These are phyloP conservation scores for Macrotrachela quadricornifera DNA, from an alignment of 1,140 invertebrate genomes.

Conservation along the genomic window DNA sequence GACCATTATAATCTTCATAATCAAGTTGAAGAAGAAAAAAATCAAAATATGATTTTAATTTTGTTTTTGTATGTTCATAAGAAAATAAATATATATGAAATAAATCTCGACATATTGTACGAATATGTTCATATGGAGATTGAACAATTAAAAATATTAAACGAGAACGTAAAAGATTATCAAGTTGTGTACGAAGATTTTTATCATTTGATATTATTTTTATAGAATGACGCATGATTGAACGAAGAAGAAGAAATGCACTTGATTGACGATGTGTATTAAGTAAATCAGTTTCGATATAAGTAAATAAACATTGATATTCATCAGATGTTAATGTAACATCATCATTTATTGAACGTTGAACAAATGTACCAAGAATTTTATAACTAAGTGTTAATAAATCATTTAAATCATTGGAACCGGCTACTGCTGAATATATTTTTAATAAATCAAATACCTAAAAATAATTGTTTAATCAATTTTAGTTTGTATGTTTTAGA, in stretches of 20 bases:
- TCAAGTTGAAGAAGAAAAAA: constrained; percentile 60
- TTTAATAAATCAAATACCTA: too few species aligned
- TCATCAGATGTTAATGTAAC: constrained; percentile 38
- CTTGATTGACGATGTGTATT: constrained; percentile 59
- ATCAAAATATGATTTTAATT: constrained; percentile 42
- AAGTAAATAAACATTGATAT: constrained; percentile 56
- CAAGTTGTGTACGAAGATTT: constrained; percentile 41
- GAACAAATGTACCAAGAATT: too few species aligned
- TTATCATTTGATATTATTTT: neutral
- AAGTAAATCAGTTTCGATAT: constrained; percentile 66
- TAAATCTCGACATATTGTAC: constrained; percentile 40
- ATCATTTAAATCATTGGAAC: too few species aligned
- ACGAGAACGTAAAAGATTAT: constrained; percentile 48
- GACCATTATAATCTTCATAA: constrained; percentile 52
- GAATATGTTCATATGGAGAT: constrained; percentile 50
- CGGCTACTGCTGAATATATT: too few species aligned
- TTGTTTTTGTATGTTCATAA: constrained; percentile 48
- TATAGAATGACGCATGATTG: constrained; percentile 13
- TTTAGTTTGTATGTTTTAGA: too few species aligned
- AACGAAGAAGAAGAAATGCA: constrained; percentile 60
- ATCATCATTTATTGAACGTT: too few species aligned
- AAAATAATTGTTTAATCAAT: too few species aligned
- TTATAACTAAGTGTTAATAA: too few species aligned
- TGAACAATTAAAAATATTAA: constrained; percentile 55
- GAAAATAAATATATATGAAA: constrained; percentile 56